Evolutionary conservation across 2,113 vertebrate genomes (phyloP).

Genomic region (Sinocyclocheilus anshuiensis): DNA sequence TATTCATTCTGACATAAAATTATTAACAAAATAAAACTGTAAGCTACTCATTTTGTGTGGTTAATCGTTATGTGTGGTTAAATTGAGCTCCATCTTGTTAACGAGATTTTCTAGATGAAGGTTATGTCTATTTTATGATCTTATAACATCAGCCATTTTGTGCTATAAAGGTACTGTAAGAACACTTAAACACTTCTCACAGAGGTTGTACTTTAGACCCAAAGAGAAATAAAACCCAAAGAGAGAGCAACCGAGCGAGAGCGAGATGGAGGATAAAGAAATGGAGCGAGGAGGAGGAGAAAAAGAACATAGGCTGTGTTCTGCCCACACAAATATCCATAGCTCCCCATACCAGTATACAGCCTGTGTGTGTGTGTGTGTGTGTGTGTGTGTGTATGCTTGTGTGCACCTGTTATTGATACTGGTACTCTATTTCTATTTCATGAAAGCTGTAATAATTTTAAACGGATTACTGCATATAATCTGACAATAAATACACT

Average conservation of each 20-base stretch:
- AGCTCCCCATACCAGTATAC: slow-evolving; percentile 30
- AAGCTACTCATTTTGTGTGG: background rate
- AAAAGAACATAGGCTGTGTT: slow-evolving; percentile 16
- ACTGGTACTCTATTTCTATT: background rate
- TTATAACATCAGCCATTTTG: background rate
- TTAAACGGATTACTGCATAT: background rate
- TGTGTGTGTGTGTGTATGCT: background rate
- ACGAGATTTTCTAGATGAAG: background rate
- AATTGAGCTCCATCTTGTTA: background rate
- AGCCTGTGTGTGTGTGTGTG: slow-evolving; percentile 12
- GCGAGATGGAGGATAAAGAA: background rate
- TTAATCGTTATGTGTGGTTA: background rate
- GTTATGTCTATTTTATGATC: background rate
- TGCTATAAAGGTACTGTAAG: background rate
- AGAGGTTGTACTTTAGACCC: background rate
- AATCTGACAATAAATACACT: background rate
- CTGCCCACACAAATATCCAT: slow-evolving; percentile 47
- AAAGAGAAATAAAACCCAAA: slow-evolving; percentile 32
- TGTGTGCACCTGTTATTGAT: background rate
- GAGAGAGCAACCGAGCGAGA: background rate
- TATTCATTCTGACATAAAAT: too few species aligned
- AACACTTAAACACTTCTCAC: background rate
- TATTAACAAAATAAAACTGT: too few species aligned
- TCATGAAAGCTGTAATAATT: background rate
- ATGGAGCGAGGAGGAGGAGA: background rate